Conservation (phyloP, 2,113 vertebrate genomes). For the Brevimyrus niger region DNA sequence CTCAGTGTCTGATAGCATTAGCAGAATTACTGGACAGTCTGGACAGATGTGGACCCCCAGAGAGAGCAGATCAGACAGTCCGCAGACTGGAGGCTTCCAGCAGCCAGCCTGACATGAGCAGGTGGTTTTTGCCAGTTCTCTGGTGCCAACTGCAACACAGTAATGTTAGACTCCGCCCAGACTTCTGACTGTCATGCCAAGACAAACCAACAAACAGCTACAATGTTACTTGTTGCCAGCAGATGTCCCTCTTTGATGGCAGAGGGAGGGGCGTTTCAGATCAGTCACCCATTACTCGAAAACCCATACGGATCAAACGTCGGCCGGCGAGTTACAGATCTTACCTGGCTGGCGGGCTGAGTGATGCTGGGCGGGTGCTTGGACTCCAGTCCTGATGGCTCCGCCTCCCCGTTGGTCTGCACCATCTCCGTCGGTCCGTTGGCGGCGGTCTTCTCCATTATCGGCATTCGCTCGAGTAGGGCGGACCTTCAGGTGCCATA, state of each 20-base stretch:
- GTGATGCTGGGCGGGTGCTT: constrained; percentile 74
- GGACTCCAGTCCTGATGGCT: constrained; percentile 74
- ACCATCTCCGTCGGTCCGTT: constrained; percentile 91
- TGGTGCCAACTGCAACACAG: background rate
- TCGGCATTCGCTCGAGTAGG: constrained; percentile 93
- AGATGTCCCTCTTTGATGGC: constrained; percentile 18
- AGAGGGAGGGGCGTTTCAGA: background rate
- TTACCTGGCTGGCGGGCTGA: constrained; percentile 83
- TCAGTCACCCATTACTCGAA: background rate
- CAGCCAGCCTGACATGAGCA: background rate
- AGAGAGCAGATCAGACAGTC: background rate
- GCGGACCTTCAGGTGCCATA: constrained; percentile 64
- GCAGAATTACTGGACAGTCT: too few species aligned
- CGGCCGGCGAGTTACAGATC: background rate
- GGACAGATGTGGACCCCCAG: background rate
- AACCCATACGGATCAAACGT: background rate
- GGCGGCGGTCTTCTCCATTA: constrained; percentile 89
- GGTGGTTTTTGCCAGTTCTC: background rate
- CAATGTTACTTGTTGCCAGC: constrained; percentile 15
- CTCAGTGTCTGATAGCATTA: background rate
- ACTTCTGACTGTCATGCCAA: background rate
- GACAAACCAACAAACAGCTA: background rate
- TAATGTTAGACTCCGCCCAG: background rate
- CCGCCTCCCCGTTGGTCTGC: constrained; percentile 92
- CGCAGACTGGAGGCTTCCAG: background rate